Evolutionary conservation across 1,140 invertebrate species (phyloP), one percentile per base, ranked within the genome.

Genomic region (Muscidifurax raptorellus): DNA sequence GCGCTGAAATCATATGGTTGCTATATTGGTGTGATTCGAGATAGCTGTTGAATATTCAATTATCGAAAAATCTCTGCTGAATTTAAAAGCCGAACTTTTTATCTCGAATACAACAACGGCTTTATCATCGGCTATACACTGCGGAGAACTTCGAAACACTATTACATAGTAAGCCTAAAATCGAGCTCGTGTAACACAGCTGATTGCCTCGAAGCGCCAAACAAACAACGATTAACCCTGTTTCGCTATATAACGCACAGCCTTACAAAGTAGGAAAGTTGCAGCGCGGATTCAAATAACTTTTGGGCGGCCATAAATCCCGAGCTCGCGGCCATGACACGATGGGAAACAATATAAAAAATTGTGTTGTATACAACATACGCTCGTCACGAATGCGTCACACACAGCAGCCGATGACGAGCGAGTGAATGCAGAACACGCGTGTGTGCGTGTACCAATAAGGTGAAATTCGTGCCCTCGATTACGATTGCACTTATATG

Each of bases 401-500:
- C 90, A 91, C 88, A 15, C 30, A 22, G n/a, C 32, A 36, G 88
- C 88, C 87, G 88, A 90, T 88, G 86, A 90, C 85, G 36, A 40
- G 36, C 88, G 28, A 86, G 82, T 79, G 84, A n/a, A 74, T 74
- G 52, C 80, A 82, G 79, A 81, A 81, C 66, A 44, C 32, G 44
- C 36, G 40, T 22, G 27, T 67, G n/a, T 67, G 64, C 86, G 83
- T 87, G 85, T 84, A 87, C 90, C 88, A 90, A 91, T 90, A 92
- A 91, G 90, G 91, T 80, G 87, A 90, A 88, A 90, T 89, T 89
- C 88, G 84, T 91, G 89, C 88, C 87, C 91, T 88, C 88, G 85
- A 90, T 83, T 89, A 85, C 83, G 67, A 69, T 66, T 77, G 59
- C 82, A 83, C 83, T 86, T 88, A 86, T 84, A 83, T 86, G 86